A percentile compares a stretch with the other conserved stretches of the same genome.
Conservation (phyloP, 2,113 vertebrate species). For the Paedocypris sp. region DNA sequence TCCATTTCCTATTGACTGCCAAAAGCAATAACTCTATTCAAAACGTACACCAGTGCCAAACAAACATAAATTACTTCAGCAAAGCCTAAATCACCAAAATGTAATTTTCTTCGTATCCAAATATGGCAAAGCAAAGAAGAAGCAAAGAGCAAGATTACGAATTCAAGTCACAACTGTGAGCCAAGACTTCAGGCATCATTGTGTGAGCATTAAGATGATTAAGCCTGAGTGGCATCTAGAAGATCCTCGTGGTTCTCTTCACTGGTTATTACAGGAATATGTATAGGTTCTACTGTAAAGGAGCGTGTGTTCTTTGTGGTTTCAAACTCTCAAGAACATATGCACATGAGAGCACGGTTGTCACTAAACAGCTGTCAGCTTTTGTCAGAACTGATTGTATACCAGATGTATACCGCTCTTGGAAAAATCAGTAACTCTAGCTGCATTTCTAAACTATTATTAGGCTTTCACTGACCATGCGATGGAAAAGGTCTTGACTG, state of each 20-base stretch:
- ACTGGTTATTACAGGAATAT: no score
- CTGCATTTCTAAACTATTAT: constrained; percentile 47
- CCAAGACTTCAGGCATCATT: background rate
- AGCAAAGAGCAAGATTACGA: no score
- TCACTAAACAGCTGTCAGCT: constrained; percentile 53
- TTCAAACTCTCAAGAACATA: constrained; percentile 22
- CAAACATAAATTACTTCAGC: constrained; percentile 41
- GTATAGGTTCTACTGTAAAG: no score
- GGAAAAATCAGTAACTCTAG: constrained; percentile 52
- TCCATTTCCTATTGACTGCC: constrained; percentile 34
- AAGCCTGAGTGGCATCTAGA: background rate
- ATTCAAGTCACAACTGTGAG: background rate
- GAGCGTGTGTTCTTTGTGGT: no score
- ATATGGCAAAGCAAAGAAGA: no score
- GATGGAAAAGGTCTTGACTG: background rate
- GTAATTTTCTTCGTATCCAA: constrained; percentile 28
- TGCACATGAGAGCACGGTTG: constrained; percentile 18
- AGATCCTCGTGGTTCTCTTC: no score
- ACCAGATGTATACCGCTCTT: constrained; percentile 44
- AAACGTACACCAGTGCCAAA: constrained; percentile 40
- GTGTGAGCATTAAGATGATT: background rate
- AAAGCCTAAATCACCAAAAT: constrained; percentile 41
- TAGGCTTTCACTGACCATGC: constrained; percentile 25
- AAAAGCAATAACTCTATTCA: constrained; percentile 42
- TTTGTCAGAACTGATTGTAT: constrained; percentile 48